phyloP scores from a whole-genome alignment of 1,140 invertebrate species.

The Triops cancriformis region DNA sequence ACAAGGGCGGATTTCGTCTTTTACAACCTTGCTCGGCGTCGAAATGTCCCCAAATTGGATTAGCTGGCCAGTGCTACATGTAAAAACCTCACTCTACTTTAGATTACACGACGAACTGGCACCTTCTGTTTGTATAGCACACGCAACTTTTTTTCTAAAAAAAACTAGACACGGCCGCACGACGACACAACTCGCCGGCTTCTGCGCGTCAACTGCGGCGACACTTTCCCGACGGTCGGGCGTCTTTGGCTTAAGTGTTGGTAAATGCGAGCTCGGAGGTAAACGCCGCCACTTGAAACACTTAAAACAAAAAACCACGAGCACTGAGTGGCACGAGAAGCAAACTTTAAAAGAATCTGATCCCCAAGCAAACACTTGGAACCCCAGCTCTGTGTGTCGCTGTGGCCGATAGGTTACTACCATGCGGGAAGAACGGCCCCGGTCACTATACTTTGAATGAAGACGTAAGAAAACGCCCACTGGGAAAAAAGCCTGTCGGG shows the following conservation, averaged over 20 bases:
- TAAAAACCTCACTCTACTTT: too few species aligned
- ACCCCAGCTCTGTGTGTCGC: neutral
- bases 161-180: too few species aligned
- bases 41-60: neutral
- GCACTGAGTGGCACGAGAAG: slow-evolving; percentile 8
- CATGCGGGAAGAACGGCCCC: neutral
- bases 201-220: too few species aligned
- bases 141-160: too few species aligned
- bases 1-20: neutral
- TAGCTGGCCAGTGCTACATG: too few species aligned
- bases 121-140: too few species aligned
- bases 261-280: neutral
- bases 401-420: neutral
- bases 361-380: neutral
- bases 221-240: neutral
- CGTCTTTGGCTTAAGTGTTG: neutral
- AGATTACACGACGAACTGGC: too few species aligned
- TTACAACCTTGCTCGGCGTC: neutral
- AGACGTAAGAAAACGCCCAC: slow-evolving; percentile 7
- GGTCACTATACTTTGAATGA: slow-evolving; percentile 14
- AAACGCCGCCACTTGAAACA: neutral
- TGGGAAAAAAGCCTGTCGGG: neutral
- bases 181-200: too few species aligned
- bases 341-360: neutral
- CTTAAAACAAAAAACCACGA: neutral